Base-by-base conservation (phyloP, 2,888 invertebrate genomes). In the Nomada lathburiana region DNA sequence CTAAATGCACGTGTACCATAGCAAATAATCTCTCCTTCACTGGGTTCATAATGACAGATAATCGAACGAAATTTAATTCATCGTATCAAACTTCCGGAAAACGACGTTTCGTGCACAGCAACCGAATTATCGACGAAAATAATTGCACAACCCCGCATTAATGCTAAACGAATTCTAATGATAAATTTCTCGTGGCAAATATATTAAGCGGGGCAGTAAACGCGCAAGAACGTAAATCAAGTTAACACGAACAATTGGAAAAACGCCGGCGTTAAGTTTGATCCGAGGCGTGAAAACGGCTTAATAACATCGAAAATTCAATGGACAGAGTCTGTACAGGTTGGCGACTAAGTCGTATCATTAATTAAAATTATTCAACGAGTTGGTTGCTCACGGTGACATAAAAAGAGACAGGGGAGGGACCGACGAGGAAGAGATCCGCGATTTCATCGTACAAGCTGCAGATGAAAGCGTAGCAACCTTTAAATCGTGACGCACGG, bases 331-430 rank as follows among this genome's bases (percentile, higher is more conserved):
- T 64, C 23, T 53, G 5, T 26, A n/a, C 26, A 3, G 55, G 18
- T 26, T 69, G 42, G 44, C 64, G 69, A 74, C 74, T 79, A 74
- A 74, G 59, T 52, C 63, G 68, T 73, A 29, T 60, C 69, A 26
- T 62, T 69, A 59, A 81, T 77, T 81, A 81, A 65, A 77, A 60
- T 77, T 73, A 65, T 73, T 73, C 44, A 68, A 47, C 63, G 13
- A 23, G 16, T 16, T 2, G 36, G 36, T 36, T 16, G 68, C n/a
- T n/a, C 36, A 1, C 36, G 16, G 16, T 10, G 20, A 18, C 50
- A 44, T 50, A 52, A 50, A 60, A 60, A 36, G 11, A 20, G 23
- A n/a, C 18, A 69, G 57, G 20, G 4, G 57, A 20, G 57, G 23
- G 20, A 20, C 18, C 26, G 16, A 13, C 16, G 16, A 47, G n/a